Percentiles rank a stretch among this genome's conserved stretches.
These are phyloP conservation scores for Alces alces DNA, from an alignment of 2,113 vertebrate species.

Conservation along the genomic window DNA sequence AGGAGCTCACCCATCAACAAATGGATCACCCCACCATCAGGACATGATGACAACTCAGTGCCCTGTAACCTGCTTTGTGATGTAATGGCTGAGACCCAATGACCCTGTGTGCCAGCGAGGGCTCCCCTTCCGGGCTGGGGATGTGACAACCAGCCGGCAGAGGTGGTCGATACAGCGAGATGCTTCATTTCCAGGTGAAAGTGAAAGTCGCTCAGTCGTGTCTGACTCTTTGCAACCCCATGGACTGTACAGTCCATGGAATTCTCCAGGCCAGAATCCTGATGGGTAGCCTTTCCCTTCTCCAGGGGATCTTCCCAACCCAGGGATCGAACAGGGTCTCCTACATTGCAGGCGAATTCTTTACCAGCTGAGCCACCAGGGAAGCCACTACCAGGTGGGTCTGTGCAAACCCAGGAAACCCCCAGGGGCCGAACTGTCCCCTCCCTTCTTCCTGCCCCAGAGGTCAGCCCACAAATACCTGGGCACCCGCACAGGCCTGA, in stretches of 20 bases:
- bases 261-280: not conserved
- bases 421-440: not conserved
- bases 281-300: not conserved
- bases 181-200: not conserved
- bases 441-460: not conserved
- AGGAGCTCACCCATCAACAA: not conserved
- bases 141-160: not conserved
- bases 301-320: not conserved
- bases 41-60: not conserved
- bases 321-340: accelerated
- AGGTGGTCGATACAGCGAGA: not conserved
- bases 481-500: not conserved
- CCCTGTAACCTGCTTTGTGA: not conserved
- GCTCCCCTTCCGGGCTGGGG: not conserved
- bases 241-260: not conserved
- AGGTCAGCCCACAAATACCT: not conserved
- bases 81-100: not conserved
- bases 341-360: not conserved
- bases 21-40: not conserved
- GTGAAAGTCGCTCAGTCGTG: not conserved
- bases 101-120: not conserved
- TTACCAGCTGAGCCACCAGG: not conserved
- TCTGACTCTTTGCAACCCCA: not conserved
- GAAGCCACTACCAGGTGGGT: not conserved
- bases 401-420: not conserved